These are phyloP conservation scores for Indicator indicator DNA, from an alignment of 2,113 vertebrate species.

Conservation along the genomic window DNA sequence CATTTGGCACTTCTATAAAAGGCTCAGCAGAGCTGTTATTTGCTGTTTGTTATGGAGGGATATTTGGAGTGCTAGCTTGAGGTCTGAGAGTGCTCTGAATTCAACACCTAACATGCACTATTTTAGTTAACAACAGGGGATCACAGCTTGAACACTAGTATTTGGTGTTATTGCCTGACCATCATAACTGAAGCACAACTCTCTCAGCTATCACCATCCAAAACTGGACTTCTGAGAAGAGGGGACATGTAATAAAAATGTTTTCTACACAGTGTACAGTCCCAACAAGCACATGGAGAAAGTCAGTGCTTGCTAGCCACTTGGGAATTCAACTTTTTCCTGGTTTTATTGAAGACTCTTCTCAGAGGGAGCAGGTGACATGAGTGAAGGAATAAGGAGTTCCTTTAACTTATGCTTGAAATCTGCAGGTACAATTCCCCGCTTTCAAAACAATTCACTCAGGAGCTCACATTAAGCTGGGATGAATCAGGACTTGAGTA, in stretches of 20 bases:
- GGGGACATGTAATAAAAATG: neutral
- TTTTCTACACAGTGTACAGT: rapidly evolving
- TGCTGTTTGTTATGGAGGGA: neutral
- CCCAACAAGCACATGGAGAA: neutral
- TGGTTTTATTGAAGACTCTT: neutral
- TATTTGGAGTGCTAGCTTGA: neutral
- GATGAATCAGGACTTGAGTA: neutral
- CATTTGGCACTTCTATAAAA: neutral
- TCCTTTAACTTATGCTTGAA: neutral
- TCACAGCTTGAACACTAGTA: neutral
- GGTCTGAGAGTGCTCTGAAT: neutral
- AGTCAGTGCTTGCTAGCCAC: neutral
- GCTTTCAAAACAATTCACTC: neutral
- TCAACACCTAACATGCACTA: rapidly evolving
- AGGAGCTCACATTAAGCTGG: neutral
- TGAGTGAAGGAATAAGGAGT: neutral
- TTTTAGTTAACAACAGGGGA: neutral
- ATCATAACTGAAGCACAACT: neutral
- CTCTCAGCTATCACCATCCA: neutral
- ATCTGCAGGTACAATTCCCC: neutral
- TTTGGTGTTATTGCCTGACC: neutral
- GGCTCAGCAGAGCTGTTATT: neutral
- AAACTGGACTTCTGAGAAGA: neutral
- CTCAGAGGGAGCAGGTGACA: neutral
- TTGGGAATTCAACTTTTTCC: neutral